A percentile compares a stretch with the other conserved stretches of the same genome.
Conservation (phyloP, 2,888 invertebrate genomes). For the Apotomis capreana region DNA sequence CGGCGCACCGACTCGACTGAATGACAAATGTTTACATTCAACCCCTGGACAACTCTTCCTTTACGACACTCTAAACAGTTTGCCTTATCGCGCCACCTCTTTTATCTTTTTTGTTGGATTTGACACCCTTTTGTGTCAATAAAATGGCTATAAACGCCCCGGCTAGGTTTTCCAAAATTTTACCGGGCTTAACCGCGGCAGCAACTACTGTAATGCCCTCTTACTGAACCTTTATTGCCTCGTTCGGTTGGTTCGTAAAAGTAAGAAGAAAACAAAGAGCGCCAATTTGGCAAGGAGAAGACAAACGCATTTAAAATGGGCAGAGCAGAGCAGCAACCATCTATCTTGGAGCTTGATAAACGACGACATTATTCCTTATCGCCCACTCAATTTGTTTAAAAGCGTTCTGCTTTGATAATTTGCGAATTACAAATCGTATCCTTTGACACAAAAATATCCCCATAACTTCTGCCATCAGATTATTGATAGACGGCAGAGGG, state of each 20-base stretch:
- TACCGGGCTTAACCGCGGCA: slow-evolving; percentile 16
- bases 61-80: slow-evolving; percentile 55
- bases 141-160: slow-evolving; percentile 40
- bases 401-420: slow-evolving; percentile 83
- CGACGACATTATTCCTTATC: slow-evolving; percentile 84
- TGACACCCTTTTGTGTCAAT: slow-evolving; percentile 45
- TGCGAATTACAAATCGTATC: slow-evolving; percentile 83
- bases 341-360: slow-evolving; percentile 82
- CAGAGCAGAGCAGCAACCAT: slow-evolving; percentile 80
- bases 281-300: slow-evolving; percentile 81
- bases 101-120: slow-evolving; percentile 43
- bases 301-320: slow-evolving; percentile 84
- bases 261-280: slow-evolving; percentile 76
- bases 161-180: slow-evolving; percentile 28
- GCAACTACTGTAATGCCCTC: slow-evolving; percentile 34
- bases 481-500: slow-evolving; percentile 61
- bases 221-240: slow-evolving; percentile 42
- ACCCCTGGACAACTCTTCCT: slow-evolving; percentile 61
- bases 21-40: slow-evolving; percentile 74
- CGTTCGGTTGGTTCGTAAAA: slow-evolving; percentile 54
- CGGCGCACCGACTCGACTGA: slow-evolving; percentile 55
- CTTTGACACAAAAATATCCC: slow-evolving; percentile 78
- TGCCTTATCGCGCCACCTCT: slow-evolving; percentile 44
- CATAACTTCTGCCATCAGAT: slow-evolving; percentile 69
- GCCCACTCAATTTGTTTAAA: slow-evolving; percentile 84